Base-by-base conservation (phyloP, 37 sponge, comb jelly and placozoan species). In the Tethya wilhelma region DNA sequence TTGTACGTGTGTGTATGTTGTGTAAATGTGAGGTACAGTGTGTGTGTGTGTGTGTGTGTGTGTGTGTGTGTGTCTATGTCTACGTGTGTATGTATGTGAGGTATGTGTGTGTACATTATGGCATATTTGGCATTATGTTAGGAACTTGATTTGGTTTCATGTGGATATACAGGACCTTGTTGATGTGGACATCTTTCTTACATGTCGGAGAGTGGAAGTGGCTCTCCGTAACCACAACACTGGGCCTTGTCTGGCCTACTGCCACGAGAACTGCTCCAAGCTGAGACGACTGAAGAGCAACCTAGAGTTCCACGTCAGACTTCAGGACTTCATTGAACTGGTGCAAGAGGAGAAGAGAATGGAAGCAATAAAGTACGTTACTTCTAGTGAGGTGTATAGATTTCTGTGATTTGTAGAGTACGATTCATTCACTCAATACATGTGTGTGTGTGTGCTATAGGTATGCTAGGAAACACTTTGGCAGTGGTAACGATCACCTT, bases 291-390 rank as follows among this genome's bases (percentile, higher is more conserved):
- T 96, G 56, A 94, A 93, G 93, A 98, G 99, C 80, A 83, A 75
- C 6, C 76, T 99, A 44, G 99, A 99, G 79, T 92, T 92, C 63
- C 79, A 91, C 23, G 64, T 92, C 38, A 83, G 88, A 42, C 73
- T 94, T 31, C 99, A 99, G 77, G 87, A 94, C 56, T 99, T 99
- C 62, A 85, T 96, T 5, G 99, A 99, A 64, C 64, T 96, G 56
- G 75, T 99, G 33, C 79, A 90, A 62, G 46, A 53, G 6, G 85
- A 87, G 34, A 80, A 80, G 56, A 60, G 90, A 38, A 70, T 70
- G 59, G 95, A 92, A 33, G 98, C 98, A 25, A 89, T 98, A 40
- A 82, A 84, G 94, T 96, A 49, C 71, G 81, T 57, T n/a, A n/a
- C n/a, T n/a, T n/a, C n/a, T n/a, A n/a, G n/a, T n/a, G n/a, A n/a